Evolutionary conservation across 92 coral and sea anemone genomes (phyloP), one percentile per base, ranked within the genome.

Genomic region (Bergia puertoricense): DNA sequence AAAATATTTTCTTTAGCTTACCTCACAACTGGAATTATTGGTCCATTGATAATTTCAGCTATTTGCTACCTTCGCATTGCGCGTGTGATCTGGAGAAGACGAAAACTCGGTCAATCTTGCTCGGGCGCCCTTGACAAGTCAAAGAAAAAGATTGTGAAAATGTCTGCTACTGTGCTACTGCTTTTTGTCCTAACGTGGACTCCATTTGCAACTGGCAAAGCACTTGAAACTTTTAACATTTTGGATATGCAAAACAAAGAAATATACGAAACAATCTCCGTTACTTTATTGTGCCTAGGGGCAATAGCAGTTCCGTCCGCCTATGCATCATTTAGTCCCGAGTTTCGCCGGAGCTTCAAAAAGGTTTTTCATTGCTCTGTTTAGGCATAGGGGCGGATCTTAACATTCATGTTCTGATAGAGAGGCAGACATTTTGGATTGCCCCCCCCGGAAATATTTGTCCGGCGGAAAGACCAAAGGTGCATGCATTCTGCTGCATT

Each of bases 301-400:
- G 62, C 44, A 30, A 5, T 84, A 6, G 45, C 66, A 1, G 51
- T 83, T 46, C 86, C 86, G 8, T n/a, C 67, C 5, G 30, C 39
- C 4, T 83, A 83, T 57, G 77, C 77, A 15, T 84, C 36, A n/a
- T 84, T 84, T 14, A 69, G 68, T 36, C 44, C 66, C 1, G 79
- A 84, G 68, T 84, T 84, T 72, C 77, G 79, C 45, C 59, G 7
- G 43, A 73, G 87, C 7, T 84, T 84, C 67, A 84, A 84, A 73
- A 51, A 84, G 66, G 65, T 84, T 69, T 68, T 84, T 15, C 51
- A 48, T 5, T 84, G 79, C 43, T 5, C 11, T 23, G 18, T 37
- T 37, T 44, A 56, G 65, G 65, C 14, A 8, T 8, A 46, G 5
- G 50, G 50, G 30, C 30, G 30, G 50, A 46, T 54, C 18, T 18